Base-by-base conservation (phyloP, 2,888 invertebrate species). In the Keiferia lycopersicella region DNA sequence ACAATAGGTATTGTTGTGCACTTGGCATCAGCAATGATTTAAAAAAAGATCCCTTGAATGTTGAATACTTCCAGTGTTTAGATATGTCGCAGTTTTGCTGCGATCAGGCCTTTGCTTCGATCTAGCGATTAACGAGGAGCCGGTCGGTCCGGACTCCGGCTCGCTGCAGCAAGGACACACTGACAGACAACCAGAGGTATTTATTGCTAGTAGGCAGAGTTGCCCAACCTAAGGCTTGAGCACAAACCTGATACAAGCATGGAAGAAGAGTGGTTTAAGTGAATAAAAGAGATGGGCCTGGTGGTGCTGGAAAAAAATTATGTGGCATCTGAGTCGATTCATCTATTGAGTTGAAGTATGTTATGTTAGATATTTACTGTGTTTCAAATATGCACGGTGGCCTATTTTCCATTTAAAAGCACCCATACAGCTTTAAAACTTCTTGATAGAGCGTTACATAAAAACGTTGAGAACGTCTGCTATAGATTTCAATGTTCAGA, bases 401-500 rank as follows among this genome's bases (percentile, higher is more conserved):
- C 30, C 30, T 10, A 8, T 34, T 10, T 34, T 34, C 10, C 10
- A 34, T 8, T 8, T 4, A 41, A n/a, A 41, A 11, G 12, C 1
- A 39, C 39, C n/a, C 1, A n/a, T 0, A 8, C n/a, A 16, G 45
- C 16, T 45, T n/a, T n/a, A 16, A 45, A 45, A n/a, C 16, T 56
- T 30, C 3, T 1, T 6, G 26, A 1, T 34, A 30, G 34, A 0
- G 50, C 14, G 48, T 48, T 61, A 48, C 48, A 61, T 48, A 38
- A 53, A n/a, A 62, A 62, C 39, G 39, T 62, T 62, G 53, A 62
- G 62, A 53, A 62, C 53, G 22, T 41, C 51, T 39, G 62, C 62
- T 84, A 80, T 84, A 86, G 84, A 86, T 85, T n/a, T 81, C 80
- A 85, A 82, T 82, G 82, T 82, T 80, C 77, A 84, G 83, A 86